Evolutionary conservation across 2,888 invertebrate species (phyloP), one percentile per base, ranked within the genome.

Genomic region (Drosophila austrosaltans): DNA sequence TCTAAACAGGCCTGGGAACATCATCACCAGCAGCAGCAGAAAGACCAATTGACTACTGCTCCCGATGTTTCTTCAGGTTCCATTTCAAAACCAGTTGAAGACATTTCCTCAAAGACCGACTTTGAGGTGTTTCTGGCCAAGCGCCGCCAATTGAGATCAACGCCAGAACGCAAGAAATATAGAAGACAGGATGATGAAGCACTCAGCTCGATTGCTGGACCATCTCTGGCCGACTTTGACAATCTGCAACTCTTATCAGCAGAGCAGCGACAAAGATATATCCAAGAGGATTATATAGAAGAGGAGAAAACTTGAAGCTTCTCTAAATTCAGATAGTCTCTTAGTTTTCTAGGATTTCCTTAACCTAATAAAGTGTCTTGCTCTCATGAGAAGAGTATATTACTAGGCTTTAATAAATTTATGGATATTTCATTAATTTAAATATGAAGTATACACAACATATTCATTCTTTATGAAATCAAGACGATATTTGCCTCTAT

Each of bases 1-100:
- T 93, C 93, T 0, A 93, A 92, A 67, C 93, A 93, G 2, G 94
- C 94, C 0, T 95, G 94, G 95, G 83, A 90, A 2, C 70, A 87
- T 36, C 71, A 78, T 7, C 54, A 53, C 6, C 54, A 53, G 22
- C 54, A 48, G 28, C 28, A n/a, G n/a, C n/a, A 32, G 2, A n/a
- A 25, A 20, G 3, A 39, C 1, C 36, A 61, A 36, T 8, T 10
- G 28, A 12, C n/a, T 30, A 12, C 22, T 6, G 10, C 32, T 53
- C 6, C 28, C 3, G 8, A 8, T 36, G 36, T 8, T 8, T 22
- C 48, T 8, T 10, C 12, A 25, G 1, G 8, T 4, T 6, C 48
- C 22, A 48, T 22, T 4, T 4, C 44, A 30, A 59, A 76, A 3
- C 69, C 79, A 4, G 16, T 16, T 16, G 54, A 54, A 2, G 16